Evolutionary conservation across 2,113 vertebrate genomes (phyloP).

Genomic region (Austrofundulus limnaeus): DNA sequence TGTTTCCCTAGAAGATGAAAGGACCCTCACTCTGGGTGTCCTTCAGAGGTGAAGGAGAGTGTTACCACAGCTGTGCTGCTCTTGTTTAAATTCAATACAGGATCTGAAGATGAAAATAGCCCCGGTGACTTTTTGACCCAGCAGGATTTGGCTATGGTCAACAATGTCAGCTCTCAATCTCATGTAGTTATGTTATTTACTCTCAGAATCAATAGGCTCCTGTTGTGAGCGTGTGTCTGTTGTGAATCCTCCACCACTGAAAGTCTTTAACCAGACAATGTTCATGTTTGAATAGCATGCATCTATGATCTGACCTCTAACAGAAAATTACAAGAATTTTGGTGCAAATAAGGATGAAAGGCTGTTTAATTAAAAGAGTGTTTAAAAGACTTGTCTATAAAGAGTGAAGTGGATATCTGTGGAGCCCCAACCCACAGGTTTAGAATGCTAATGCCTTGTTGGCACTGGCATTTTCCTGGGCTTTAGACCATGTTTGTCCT

Average conservation of each 20-base stretch:
- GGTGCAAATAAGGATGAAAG: not conserved
- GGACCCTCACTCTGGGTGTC: constrained; percentile 66
- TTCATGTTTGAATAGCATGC: constrained; percentile 9
- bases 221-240: constrained; percentile 25
- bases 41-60: constrained; percentile 65
- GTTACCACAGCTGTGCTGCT: constrained; percentile 75
- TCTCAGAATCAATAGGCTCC: constrained; percentile 65
- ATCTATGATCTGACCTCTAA: constrained; percentile 6
- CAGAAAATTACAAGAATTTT: not conserved
- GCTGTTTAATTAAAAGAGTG: not conserved
- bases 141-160: constrained; percentile 66
- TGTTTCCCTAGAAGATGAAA: constrained; percentile 68
- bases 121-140: constrained; percentile 69
- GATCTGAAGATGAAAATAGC: constrained; percentile 64
- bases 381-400: constrained; percentile 2
- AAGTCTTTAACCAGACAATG: constrained; percentile 5
- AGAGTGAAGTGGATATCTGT: constrained; percentile 10
- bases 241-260: constrained; percentile 28
- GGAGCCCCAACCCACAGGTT: constrained; percentile 8
- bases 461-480: constrained; percentile 26
- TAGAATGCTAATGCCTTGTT: constrained; percentile 45
- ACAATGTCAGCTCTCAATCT: constrained; percentile 64
- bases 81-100: constrained; percentile 76
- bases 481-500: constrained; percentile 34
- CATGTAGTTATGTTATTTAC: constrained; percentile 61